A percentile compares a stretch with the other conserved stretches of the same genome.
Conservation (phyloP, 2,797 vertebrate genomes). For the Micrastur ruficollis region DNA sequence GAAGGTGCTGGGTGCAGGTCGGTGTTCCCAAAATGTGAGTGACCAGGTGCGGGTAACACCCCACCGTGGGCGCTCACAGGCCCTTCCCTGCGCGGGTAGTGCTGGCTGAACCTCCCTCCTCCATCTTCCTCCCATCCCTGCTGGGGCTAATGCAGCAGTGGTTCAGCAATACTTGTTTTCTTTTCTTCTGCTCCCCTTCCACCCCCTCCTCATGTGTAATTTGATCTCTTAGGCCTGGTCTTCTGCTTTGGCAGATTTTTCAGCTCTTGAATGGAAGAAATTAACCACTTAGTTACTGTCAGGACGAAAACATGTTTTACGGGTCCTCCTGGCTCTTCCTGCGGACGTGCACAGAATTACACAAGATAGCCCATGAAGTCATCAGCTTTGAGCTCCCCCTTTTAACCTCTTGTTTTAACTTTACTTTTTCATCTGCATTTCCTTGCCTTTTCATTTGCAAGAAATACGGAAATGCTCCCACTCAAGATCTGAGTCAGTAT, state of each 20-base stretch:
- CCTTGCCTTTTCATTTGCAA: not conserved
- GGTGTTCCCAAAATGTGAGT: not conserved
- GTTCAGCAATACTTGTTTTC: conserved; percentile 67
- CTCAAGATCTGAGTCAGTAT: conserved; percentile 17
- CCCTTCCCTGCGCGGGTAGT: not conserved
- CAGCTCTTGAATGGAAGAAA: conserved; percentile 53
- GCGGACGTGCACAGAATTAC: not conserved
- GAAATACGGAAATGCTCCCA: not conserved
- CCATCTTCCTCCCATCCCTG: conserved; percentile 38
- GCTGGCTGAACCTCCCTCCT: conserved; percentile 9
- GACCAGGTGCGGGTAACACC: not conserved
- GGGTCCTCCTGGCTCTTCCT: not conserved
- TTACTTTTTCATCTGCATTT: not conserved
- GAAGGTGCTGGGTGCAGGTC: not conserved
- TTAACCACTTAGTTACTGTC: conserved; percentile 71
- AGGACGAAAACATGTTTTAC: not conserved
- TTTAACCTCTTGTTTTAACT: not conserved
- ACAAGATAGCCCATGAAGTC: not conserved
- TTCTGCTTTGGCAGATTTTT: conserved; percentile 75
- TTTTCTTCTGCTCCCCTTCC: conserved; percentile 64
- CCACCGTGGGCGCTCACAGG: not conserved
- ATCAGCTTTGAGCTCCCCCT: not conserved
- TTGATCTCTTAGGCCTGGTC: conserved; percentile 71
- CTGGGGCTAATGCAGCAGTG: conserved; percentile 47
- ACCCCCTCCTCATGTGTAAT: conserved; percentile 70